Base-by-base conservation (phyloP, 2,888 invertebrate genomes). In the Schizaphis graminum region DNA sequence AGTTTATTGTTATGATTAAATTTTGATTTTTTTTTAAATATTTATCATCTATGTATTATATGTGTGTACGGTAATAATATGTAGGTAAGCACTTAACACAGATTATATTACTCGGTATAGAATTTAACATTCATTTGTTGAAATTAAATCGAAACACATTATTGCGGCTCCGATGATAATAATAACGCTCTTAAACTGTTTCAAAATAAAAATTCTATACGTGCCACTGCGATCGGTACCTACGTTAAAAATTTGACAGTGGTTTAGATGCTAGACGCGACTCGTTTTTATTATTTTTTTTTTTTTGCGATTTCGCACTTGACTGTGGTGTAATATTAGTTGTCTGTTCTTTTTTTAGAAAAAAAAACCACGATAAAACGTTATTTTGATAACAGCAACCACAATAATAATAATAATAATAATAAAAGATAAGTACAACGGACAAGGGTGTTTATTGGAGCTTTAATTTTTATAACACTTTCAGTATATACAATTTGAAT, bases 381-480 rank as follows among this genome's bases (percentile, higher is more conserved):
- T 89, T 67, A n/a, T 90, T 90, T 47, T 41, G 57, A 89, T 89
- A 89, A 89, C 11, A 89, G 26, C 57, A 56, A 44, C 35, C 21
- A 87, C 56, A 47, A 61, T n/a, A 28, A 57, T 47, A 89, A 41
- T 61, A 44, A 47, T 61, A 57, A 57, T 47, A 86, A 26, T 28
- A 35, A 41, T 26, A 26, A 88, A 89, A 57, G 57, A 89, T 89
- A 67, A 47, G 28, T 49, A 67, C 67, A n/a, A 21, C 41, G 13
- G 44, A 47, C 44, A 21, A 44, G 28, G 57, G 21, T 67, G n/a
- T 49, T 90, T 67, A 67, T 35, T 5, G 47, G 35, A 35, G 47
- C 47, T 89, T 44, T 90, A 67, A 67, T 49, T 49, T 90, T 90
- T n/a, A 49, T 49, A 67, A 61, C 47, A 47, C n/a, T 67, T 90